phyloP scores from a whole-genome alignment of 2,797 vertebrate genomes.

The Choloepus didactylus region DNA sequence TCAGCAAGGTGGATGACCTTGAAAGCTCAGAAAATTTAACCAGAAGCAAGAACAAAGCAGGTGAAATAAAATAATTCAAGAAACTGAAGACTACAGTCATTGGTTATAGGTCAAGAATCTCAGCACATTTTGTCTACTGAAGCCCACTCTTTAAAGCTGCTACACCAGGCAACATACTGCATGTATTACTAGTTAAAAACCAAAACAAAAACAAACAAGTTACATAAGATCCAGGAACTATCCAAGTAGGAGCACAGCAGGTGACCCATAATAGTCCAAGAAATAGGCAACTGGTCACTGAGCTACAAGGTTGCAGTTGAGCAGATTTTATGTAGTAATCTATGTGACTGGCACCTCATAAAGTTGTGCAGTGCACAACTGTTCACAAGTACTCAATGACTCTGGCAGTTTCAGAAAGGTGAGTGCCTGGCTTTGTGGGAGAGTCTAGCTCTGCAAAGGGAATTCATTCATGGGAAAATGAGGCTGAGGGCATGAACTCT shows the following conservation, averaged over 20 bases:
- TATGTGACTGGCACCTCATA: neutral
- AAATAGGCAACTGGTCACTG: neutral
- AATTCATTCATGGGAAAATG: neutral
- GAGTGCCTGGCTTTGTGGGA: neutral
- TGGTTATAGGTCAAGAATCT: neutral
- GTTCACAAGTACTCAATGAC: neutral
- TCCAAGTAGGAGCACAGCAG: neutral
- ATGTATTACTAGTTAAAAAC: neutral
- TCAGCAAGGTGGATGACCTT: neutral
- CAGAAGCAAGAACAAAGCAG: conserved; percentile 1
- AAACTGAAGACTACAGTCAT: neutral
- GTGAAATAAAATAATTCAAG: neutral
- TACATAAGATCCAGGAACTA: neutral
- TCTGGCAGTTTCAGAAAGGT: neutral
- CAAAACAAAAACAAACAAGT: neutral
- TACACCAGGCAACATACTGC: neutral
- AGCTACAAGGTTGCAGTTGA: neutral
- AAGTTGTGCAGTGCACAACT: neutral
- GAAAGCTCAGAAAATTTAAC: neutral
- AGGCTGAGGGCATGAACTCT: neutral
- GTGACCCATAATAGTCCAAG: neutral
- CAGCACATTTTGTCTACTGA: neutral
- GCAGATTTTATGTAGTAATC: neutral
- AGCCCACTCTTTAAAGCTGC: neutral
- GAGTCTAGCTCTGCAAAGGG: neutral